A percentile compares a stretch with the other conserved stretches of the same genome.
phyloP scores from a whole-genome alignment of 64 coral and sea anemone species.

The Stylophora pistillata region DNA sequence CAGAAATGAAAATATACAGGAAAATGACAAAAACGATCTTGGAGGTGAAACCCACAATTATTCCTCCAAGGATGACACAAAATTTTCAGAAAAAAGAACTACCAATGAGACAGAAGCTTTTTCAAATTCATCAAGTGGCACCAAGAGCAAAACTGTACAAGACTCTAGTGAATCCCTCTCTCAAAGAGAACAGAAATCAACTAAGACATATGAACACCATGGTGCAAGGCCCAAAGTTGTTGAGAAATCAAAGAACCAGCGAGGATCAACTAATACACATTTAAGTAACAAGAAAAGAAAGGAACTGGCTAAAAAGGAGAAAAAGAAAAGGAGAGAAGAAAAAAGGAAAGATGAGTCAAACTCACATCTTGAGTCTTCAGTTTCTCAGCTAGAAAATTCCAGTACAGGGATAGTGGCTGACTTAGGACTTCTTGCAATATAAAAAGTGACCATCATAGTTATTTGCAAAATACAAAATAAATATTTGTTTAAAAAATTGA shows the following conservation, averaged over 20 bases:
- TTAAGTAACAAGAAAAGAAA: conserved; percentile 91
- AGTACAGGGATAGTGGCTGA: conserved; percentile 27
- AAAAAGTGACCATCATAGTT: neutral
- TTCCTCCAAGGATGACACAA: neutral
- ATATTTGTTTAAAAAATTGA: too few relatives aligned
- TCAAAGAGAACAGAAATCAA: neutral
- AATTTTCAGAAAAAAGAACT: neutral
- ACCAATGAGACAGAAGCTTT: neutral
- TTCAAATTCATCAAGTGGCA: neutral
- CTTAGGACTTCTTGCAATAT: conserved; percentile 74
- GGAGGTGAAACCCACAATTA: neutral
- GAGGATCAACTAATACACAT: conserved; percentile 25
- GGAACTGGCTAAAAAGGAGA: conserved; percentile 94
- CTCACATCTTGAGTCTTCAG: neutral
- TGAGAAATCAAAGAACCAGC: neutral
- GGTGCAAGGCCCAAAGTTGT: conserved; percentile 80
- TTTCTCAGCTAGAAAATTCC: neutral
- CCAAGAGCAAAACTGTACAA: neutral
- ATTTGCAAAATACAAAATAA: too few relatives aligned
- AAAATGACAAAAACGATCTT: neutral
- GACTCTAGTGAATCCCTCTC: conserved; percentile 14
- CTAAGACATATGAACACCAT: conserved; percentile 11
- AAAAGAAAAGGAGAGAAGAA: conserved; percentile 85
- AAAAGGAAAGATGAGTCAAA: conserved; percentile 43
- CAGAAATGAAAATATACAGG: neutral